Conservation (phyloP, 2,113 vertebrate species). For the Terrapene triunguis region DNA sequence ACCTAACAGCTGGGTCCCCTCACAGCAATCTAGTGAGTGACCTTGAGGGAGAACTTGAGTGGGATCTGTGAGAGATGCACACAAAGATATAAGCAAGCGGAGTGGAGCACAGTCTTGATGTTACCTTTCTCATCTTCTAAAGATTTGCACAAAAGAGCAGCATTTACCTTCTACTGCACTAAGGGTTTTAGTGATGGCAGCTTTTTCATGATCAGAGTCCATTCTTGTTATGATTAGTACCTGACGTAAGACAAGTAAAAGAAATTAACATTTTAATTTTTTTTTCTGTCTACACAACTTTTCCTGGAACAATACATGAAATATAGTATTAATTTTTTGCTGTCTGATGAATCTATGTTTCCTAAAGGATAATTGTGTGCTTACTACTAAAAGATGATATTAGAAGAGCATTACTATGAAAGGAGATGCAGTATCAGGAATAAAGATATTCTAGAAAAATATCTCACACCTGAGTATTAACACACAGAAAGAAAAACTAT, state of each 20-base stretch:
- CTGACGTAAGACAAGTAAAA: slow-evolving; percentile 69
- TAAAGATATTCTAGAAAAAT: neutral
- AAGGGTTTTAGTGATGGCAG: slow-evolving; percentile 77
- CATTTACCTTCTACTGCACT: slow-evolving; percentile 83
- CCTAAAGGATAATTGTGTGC: neutral
- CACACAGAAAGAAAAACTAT: neutral
- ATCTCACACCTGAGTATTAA: neutral
- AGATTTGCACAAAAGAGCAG: slow-evolving; percentile 8
- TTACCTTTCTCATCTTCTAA: neutral
- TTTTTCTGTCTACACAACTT: neutral
- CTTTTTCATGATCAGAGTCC: slow-evolving; percentile 75
- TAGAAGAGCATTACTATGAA: neutral
- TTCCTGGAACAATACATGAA: neutral
- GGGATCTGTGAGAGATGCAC: neutral
- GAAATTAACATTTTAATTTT: neutral
- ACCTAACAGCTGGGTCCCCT: neutral
- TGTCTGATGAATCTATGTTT: neutral
- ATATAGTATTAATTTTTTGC: neutral
- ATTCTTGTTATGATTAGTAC: slow-evolving; percentile 81
- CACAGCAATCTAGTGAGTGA: neutral
- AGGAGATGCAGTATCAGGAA: neutral
- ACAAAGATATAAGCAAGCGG: neutral
- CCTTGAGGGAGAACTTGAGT: neutral
- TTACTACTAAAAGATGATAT: neutral
- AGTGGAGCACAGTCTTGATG: neutral